Conservation (phyloP, 2,113 vertebrate species). For the Eupsittula cactorum region DNA sequence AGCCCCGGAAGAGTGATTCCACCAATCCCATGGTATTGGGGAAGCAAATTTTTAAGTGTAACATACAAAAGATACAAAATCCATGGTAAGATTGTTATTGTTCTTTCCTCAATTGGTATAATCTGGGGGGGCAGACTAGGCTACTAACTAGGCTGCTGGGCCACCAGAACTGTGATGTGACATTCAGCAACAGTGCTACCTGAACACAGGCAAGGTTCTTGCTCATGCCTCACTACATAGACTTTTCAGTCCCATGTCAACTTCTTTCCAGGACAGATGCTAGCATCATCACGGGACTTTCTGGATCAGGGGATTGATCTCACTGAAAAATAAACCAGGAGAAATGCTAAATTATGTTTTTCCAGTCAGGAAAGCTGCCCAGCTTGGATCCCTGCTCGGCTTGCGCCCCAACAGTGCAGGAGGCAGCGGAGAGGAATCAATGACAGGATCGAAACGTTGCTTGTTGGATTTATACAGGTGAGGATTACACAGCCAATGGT, state of each 20-base stretch:
- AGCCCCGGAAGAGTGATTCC: background rate
- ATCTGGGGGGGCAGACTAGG: background rate
- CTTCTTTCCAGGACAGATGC: background rate
- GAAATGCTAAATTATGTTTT: background rate
- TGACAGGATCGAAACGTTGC: background rate
- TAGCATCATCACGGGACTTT: background rate
- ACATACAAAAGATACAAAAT: background rate
- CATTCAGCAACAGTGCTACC: background rate
- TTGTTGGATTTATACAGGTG: background rate
- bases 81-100: background rate
- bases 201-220: fast-evolving
- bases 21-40: background rate
- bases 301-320: background rate
- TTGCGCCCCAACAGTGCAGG: background rate
- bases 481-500: background rate
- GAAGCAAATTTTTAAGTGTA: background rate
- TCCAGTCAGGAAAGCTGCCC: background rate
- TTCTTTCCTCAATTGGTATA: background rate
- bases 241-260: background rate
- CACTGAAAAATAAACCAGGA: background rate
- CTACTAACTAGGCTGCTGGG: background rate
- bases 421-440: background rate
- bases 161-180: background rate
- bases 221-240: background rate
- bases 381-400: background rate